Base-by-base conservation (phyloP, 2,113 vertebrate genomes). In the Lasiurus cinereus region DNA sequence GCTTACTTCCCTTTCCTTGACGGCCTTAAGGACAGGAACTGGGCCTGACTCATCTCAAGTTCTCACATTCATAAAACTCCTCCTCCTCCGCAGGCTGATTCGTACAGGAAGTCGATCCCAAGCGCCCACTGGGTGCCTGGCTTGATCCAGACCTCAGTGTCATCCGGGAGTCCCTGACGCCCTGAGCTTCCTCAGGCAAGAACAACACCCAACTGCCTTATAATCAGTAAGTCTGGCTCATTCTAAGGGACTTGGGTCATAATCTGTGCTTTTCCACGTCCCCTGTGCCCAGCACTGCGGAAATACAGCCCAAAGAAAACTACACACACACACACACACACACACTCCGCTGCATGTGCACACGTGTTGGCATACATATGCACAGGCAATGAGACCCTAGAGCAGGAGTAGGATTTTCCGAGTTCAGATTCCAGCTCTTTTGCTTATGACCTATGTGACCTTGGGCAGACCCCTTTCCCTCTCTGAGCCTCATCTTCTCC, bases 361-460 rank as follows among this genome's bases (percentile, higher is more conserved):
- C 59, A 62, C 8, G 9, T 59, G 56, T 59, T 59, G 56, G 56
- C 56, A 59, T 59, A 33, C n/a, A 31, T 14, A 13, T 48, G 59
- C 11, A 3, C 36, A 27, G 19, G 16, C 33, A 18, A 11, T 21
- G 54, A 16, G 36, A 43, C 33, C 27, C 10, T 4, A 33, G 14
- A 19, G 54, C 18, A 36, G 22, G 11, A 66, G 8, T 11, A 31
- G 24, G 88, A 16, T 70, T 56, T 77, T 36, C 70, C 52, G 15
- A 43, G 43, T 87, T 91, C 79, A 64, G 52, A 77, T 62, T 19
- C 29, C 43, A 80, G 74, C 29, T 82, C 54, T 67, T 88, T 83
- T 11, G 8, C 19, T 52, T 48, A 29, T 48, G 15, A 85, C 10
- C 33, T 36, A 18, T 39, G 33, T 72, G 79, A 91, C 39, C 33